A percentile compares a stretch with the other conserved stretches of the same genome.
Evolutionary conservation across 2,797 vertebrate genomes (phyloP).

Genomic region (Eidolon dupreanum): DNA sequence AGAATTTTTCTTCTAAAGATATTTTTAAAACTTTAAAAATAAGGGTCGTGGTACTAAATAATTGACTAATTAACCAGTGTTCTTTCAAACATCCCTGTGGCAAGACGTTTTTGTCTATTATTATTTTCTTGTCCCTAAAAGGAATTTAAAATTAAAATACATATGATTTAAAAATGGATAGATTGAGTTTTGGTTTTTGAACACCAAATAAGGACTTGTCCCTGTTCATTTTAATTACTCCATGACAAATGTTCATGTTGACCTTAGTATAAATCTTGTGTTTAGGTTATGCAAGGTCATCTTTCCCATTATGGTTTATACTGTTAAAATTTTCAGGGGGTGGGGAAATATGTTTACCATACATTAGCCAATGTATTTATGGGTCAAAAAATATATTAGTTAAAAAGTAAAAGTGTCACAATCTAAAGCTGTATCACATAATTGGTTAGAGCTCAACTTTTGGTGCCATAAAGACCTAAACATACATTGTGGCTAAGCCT

Average conservation of each 20-base stretch:
- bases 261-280: background rate
- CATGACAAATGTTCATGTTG: background rate
- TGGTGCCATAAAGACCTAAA: background rate
- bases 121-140: background rate
- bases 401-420: background rate
- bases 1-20: background rate
- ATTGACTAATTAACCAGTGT: background rate
- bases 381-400: background rate
- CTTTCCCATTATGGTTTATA: constrained; percentile 11
- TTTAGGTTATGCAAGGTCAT: background rate
- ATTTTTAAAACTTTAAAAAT: background rate
- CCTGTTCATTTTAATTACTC: constrained; percentile 34
- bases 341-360: background rate
- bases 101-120: background rate
- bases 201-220: background rate
- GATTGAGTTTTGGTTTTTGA: background rate
- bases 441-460: background rate
- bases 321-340: background rate
- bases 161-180: background rate
- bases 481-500: background rate
- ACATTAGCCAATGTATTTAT: background rate
- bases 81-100: background rate
- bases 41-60: background rate
- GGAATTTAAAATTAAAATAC: background rate
- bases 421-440: background rate